Percentiles rank a stretch among this genome's conserved stretches.
phyloP scores from a whole-genome alignment of 1,140 invertebrate species.

The Megathymus violae region DNA sequence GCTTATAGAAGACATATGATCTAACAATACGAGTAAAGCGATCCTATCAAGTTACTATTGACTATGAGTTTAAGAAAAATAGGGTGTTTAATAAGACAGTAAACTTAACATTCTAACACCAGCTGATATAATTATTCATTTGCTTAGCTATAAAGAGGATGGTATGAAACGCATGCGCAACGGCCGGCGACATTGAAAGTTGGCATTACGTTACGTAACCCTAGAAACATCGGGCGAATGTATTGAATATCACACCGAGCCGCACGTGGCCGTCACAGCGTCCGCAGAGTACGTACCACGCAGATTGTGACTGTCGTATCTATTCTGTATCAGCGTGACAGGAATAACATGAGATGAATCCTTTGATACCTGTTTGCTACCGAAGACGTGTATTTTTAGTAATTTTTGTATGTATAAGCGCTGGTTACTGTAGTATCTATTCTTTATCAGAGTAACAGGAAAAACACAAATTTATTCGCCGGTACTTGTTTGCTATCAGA shows the following conservation, averaged over 20 bases:
- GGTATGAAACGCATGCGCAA: constrained; percentile 41
- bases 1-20: too few relatives aligned
- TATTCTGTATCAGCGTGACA: constrained; percentile 13
- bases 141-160: constrained; percentile 28
- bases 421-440: too few relatives aligned
- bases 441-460: too few relatives aligned
- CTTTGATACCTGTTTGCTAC: not conserved
- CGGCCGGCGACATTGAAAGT: constrained; percentile 74
- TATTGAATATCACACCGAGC: constrained; percentile 66
- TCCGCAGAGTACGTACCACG: constrained; percentile 22
- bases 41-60: too few relatives aligned
- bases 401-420: too few relatives aligned
- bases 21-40: too few relatives aligned
- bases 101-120: not conserved
- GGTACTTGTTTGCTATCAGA: too few relatives aligned
- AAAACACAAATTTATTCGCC: too few relatives aligned
- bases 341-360: constrained; percentile 6
- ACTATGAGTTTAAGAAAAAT: too few relatives aligned
- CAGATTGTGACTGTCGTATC: constrained; percentile 24
- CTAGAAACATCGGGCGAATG: constrained; percentile 62
- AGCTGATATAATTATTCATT: constrained; percentile 13
- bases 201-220: constrained; percentile 75
- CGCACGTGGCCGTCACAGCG: constrained; percentile 60
- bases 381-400: too few relatives aligned
- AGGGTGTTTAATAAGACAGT: too few relatives aligned